A percentile compares a stretch with the other conserved stretches of the same genome.
These are phyloP conservation scores for Drosophila heteroneura DNA, from an alignment of 2,888 invertebrate genomes.

Conservation along the genomic window DNA sequence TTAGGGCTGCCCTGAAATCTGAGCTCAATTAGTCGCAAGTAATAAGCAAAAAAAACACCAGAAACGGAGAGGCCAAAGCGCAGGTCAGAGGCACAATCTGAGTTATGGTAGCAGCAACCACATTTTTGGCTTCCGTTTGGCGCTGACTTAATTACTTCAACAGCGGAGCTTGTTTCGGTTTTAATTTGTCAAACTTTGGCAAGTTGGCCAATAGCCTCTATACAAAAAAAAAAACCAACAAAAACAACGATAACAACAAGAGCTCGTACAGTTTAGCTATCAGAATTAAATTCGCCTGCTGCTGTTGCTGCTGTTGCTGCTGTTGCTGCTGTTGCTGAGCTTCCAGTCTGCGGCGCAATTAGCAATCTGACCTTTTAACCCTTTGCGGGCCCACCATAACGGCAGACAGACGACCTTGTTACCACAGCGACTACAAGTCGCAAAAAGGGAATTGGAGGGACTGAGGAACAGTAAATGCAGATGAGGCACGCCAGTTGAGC, in stretches of 20 bases:
- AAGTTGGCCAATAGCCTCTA: conserved; percentile 22
- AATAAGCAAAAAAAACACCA: not conserved
- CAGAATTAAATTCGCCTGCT: conserved; percentile 1
- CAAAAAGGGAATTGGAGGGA: not conserved
- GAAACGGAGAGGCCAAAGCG: not conserved
- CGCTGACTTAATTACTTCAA: conserved; percentile 28
- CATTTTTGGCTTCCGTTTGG: conserved; percentile 37
- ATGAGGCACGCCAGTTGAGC: not conserved
- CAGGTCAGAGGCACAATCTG: conserved; percentile 9
- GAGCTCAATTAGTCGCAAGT: conserved; percentile 67
- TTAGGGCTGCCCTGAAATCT: conserved; percentile 50
- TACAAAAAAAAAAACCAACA: not conserved
- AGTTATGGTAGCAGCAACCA: conserved; percentile 5
- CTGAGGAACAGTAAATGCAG: conserved; percentile 1
- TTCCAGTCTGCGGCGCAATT: conserved; percentile 53
- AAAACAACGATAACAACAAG: not conserved
- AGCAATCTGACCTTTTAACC: conserved; percentile 78
- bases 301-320: conserved; percentile 1
- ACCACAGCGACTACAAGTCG: conserved; percentile 64
- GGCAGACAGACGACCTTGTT: conserved; percentile 69
- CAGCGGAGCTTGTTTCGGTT: conserved; percentile 66
- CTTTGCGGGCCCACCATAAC: conserved; percentile 49
- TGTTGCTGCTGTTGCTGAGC: not conserved
- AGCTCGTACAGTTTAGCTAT: conserved; percentile 3
- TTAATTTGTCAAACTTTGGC: conserved; percentile 60